Conservation (phyloP, 2,113 vertebrate genomes). For the Chaetorhynchus papuensis region DNA sequence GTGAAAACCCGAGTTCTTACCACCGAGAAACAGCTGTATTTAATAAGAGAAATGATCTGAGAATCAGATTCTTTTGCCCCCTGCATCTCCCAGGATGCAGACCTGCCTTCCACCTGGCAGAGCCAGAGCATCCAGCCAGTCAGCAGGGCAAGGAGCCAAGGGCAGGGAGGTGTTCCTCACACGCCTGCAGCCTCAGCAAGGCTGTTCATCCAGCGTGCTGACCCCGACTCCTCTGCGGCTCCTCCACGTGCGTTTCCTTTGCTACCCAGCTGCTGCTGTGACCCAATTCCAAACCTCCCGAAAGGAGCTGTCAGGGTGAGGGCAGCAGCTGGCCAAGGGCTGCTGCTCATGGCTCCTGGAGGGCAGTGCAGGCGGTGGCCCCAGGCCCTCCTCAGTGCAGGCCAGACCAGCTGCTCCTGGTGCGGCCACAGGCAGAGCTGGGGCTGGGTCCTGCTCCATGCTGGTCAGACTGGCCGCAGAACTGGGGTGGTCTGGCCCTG, state of each 20-base stretch:
- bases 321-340: neutral
- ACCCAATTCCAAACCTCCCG: neutral
- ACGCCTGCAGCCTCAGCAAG: neutral
- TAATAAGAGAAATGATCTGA: neutral
- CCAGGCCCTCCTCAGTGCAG: neutral
- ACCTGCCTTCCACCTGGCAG: neutral
- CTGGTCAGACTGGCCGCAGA: neutral
- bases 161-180: neutral
- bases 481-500: neutral
- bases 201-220: neutral
- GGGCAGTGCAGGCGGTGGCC: neutral
- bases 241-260: neutral
- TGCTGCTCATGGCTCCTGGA: neutral
- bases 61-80: neutral
- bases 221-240: rapidly evolving
- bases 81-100: neutral
- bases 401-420: neutral
- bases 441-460: neutral
- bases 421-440: neutral
- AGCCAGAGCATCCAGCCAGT: neutral
- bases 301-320: neutral
- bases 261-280: neutral
- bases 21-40: neutral
- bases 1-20: neutral
- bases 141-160: conserved; percentile 10